Evolutionary conservation across 2,797 vertebrate species (phyloP), one percentile per base, ranked within the genome.

Genomic region (Rhinella marina): DNA sequence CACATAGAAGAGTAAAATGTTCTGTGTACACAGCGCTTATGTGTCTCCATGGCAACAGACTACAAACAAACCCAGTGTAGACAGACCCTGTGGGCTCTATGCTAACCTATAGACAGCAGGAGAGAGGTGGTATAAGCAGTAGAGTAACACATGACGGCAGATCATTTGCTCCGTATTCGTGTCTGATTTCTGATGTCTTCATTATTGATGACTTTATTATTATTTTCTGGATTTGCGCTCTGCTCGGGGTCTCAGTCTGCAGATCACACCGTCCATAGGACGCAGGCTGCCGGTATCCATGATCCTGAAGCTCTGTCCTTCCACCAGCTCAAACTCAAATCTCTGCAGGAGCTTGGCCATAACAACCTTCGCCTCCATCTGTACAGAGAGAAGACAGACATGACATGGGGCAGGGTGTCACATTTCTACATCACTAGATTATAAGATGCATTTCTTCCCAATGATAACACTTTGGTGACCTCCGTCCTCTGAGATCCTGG

Each of bases 291-390:
- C 96, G 0, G 86, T 92, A 82, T 98, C 97, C 90, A 93, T 1
- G 64, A 98, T 90, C 21, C 94, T 94, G 50, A 95, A 97, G 82
- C 92, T 95, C 93, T 98, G 96, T 50, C 95, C 97, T 0, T 96
- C 95, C 17, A 93, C 91, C 64, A 98, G 93, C 75, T 90, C 92
- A 91, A 97, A 96, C 75, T 98, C 95, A 85, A 97, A 97, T 92
- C 97, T 96, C 94, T 98, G 97, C 81, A 98, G 90, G 89, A 98
- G 92, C 92, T 98, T 98, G 85, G 97, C 96, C 96, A 98, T 96
- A 83, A 98, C 94, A 86, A 98, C 96, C 92, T 98, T 98, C 0
- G 95, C 96, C 91, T 98, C 97, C 95, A 98, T 97, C 97, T 98
- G 94, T 62, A 91, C 90, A 72, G 25, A 83, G 82, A 77, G 1